Evolutionary conservation across 2,888 invertebrate species (phyloP).

Genomic region (Tupiocoris notatus): DNA sequence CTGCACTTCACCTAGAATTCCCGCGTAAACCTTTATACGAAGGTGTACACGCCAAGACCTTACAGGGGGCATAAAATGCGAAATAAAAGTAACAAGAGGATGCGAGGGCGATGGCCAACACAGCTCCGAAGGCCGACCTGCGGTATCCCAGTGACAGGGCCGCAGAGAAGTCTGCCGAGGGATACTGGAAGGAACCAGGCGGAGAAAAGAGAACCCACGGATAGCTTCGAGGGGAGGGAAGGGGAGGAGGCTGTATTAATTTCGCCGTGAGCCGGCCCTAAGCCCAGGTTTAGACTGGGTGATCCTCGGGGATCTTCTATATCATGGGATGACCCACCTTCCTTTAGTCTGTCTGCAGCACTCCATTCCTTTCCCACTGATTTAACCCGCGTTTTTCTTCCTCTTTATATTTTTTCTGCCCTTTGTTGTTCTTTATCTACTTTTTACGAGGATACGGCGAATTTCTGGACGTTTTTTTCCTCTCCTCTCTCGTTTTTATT

Average conservation of each 20-base stretch:
- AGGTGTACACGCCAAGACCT: not conserved
- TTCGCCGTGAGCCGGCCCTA: constrained; percentile 32
- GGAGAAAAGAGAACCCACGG: not conserved
- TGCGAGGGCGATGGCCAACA: not conserved
- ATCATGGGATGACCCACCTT: constrained; percentile 35
- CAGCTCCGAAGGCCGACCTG: not conserved
- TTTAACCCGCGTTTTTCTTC: constrained; percentile 9
- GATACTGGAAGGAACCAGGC: not conserved
- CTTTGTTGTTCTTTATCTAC: not conserved
- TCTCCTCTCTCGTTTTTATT: not conserved
- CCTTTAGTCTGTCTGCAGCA: constrained; percentile 5
- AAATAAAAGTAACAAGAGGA: not conserved
- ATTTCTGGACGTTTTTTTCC: not conserved
- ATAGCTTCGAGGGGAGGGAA: not conserved
- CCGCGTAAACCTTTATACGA: not conserved
- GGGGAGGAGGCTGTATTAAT: constrained; percentile 25
- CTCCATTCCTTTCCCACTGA: constrained; percentile 14
- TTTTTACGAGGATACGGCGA: not conserved
- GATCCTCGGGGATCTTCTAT: constrained; percentile 35
- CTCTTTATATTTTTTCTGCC: not conserved
- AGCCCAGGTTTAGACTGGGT: constrained; percentile 35
- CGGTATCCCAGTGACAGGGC: not conserved
- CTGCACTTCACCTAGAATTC: constrained; percentile 7
- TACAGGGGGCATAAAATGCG: not conserved
- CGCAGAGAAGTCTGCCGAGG: not conserved